Percentiles rank a stretch among this genome's conserved stretches.
Evolutionary conservation across 1,140 invertebrate genomes (phyloP).

Genomic region (Aphelenchoides avenae): DNA sequence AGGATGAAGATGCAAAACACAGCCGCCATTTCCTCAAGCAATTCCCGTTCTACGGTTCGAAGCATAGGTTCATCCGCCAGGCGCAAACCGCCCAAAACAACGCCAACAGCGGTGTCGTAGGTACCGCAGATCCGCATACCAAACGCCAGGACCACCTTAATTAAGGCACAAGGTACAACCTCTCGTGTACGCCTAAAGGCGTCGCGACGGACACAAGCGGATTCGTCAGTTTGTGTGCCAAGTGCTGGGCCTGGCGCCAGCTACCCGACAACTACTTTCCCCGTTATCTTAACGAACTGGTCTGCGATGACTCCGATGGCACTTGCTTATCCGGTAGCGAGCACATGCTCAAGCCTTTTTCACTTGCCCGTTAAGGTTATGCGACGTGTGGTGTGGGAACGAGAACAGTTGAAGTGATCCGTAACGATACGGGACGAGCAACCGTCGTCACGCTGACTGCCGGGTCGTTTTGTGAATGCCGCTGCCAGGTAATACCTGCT

Average conservation of each 20-base stretch:
- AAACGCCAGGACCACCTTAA: slow-evolving; percentile 1
- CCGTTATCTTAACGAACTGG: slow-evolving; percentile 20
- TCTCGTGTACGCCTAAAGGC: slow-evolving; percentile 17
- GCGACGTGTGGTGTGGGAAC: slow-evolving; percentile 12
- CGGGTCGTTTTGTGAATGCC: slow-evolving; percentile 57
- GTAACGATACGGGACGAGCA: slow-evolving; percentile 7
- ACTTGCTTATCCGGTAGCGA: too few relatives aligned
- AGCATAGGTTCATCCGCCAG: too few relatives aligned
- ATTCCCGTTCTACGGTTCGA: too few relatives aligned
- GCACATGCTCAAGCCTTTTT: too few relatives aligned
- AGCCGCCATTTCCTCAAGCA: too few relatives aligned
- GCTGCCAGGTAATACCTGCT: slow-evolving; percentile 76
- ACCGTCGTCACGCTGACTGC: slow-evolving; percentile 10
- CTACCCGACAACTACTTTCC: slow-evolving; percentile 25
- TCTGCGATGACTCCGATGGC: slow-evolving; percentile 21
- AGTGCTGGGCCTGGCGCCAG: slow-evolving; percentile 23
- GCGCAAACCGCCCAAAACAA: too few relatives aligned
- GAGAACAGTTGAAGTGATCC: slow-evolving; percentile 8
- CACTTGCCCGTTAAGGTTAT: too few relatives aligned
- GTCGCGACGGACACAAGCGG: slow-evolving; percentile 7
- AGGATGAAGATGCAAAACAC: too few relatives aligned
- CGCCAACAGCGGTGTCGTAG: too few relatives aligned
- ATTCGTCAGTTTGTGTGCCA: slow-evolving; percentile 16
- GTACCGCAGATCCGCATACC: too few relatives aligned
- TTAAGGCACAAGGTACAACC: slow-evolving; percentile 15